Base-by-base conservation (phyloP, 2,888 invertebrate genomes). In the Oscheius onirici region DNA sequence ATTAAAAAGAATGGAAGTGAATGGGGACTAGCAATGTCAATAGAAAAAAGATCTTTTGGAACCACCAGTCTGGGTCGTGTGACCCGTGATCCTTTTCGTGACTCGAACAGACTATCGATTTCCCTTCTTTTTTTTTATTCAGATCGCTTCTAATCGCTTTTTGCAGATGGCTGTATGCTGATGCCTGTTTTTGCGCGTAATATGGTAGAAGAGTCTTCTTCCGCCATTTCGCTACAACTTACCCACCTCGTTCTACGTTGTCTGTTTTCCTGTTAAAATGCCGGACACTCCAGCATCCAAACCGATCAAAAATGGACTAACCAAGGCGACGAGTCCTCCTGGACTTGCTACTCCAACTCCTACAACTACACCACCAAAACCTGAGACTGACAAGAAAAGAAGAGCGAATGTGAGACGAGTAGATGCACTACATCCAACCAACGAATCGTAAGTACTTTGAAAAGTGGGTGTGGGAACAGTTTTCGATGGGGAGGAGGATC, bases 401-500 rank as follows among this genome's bases (percentile, higher is more conserved):
- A 24, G 34, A 17, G 22, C 22, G n/a, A 24, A 58, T 26, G 74
- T 78, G 46, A 74, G 75, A 52, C 74, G 74, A 49, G 78, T 78
- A 54, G 78, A 78, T 72, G 78, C 72, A 43, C 75, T 78, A 11
- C 78, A 78, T 66, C 71, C 71, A 17, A 43, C 63, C 13, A 41
- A 40, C 15, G 71, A 66, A 34, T 49, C 41, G 57, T 54, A 54
- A 13, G 67, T 67, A n/a, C 40, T 26, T 54, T 66, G 15, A 11
- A 52, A 6, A n/a, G n/a, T 49, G 22, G 10, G 28, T 28, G 28
- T 40, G 54, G 28, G 55, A 22, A 20, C 28, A 22, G n/a, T 22
- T 15, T 17, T 28, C 17, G 24, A 26, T 24, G 1, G 5, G 13
- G 54, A n/a, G 41, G 20, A 28, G 17, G 58, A 13, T 15, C 34